A percentile compares a stretch with the other conserved stretches of the same genome.
phyloP scores from a whole-genome alignment of 1,140 invertebrate species.

The Glomeris maerens region DNA sequence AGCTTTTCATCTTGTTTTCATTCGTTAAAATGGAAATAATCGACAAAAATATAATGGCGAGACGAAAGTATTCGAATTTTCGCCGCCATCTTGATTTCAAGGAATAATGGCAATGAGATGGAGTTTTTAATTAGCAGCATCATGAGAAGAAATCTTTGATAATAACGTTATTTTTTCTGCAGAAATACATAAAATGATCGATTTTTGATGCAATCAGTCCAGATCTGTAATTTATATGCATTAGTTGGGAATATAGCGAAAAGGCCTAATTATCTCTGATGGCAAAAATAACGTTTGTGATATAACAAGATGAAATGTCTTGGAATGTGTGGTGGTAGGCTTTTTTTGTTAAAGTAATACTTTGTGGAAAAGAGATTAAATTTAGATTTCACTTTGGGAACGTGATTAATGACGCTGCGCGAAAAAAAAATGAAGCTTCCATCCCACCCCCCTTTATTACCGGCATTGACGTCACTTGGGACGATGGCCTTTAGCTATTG shows the following conservation, averaged over 20 bases:
- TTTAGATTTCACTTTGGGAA: too few relatives aligned
- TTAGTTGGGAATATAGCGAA: not conserved
- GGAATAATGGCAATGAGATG: not conserved
- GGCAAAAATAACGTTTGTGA: not conserved
- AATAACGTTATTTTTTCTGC: not conserved
- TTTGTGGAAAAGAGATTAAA: too few relatives aligned
- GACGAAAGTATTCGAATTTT: not conserved
- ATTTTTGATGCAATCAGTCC: not conserved
- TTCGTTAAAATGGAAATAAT: not conserved
- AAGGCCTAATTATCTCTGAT: not conserved
- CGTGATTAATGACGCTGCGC: too few relatives aligned
- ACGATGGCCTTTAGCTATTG: conserved; percentile 54
- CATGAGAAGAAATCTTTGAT: not conserved
- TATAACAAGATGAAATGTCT: not conserved
- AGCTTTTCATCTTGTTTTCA: not conserved
- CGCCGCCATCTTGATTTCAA: not conserved
- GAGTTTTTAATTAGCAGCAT: not conserved
- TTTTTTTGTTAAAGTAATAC: conserved; percentile 12
- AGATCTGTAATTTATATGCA: not conserved
- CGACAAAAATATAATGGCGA: not conserved
- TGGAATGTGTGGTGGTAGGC: not conserved
- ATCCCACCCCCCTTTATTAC: conserved; percentile 15
- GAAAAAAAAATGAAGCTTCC: conserved; percentile 16
- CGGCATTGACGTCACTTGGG: conserved; percentile 34
- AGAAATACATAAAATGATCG: not conserved